Conservation (phyloP, 2,797 vertebrate species). For the Argyrosomus regius region DNA sequence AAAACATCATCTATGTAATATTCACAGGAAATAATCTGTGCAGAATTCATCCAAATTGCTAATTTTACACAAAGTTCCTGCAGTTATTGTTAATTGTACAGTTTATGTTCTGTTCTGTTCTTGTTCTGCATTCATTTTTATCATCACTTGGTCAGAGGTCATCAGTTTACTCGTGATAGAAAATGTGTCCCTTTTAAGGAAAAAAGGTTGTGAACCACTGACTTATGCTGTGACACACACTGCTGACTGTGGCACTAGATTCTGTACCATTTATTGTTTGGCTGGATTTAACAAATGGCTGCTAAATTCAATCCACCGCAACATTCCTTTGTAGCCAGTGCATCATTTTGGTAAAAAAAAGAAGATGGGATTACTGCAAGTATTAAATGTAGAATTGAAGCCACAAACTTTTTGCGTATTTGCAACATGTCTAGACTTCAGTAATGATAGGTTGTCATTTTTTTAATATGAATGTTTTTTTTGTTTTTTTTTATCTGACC, state of each 20-base stretch:
- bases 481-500: conserved; percentile 1
- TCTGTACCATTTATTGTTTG: background rate
- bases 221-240: background rate
- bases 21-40: too few relatives aligned
- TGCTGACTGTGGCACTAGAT: background rate
- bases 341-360: conserved; percentile 16
- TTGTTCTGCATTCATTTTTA: too few relatives aligned
- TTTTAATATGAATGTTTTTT: background rate
- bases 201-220: background rate
- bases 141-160: too few relatives aligned
- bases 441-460: conserved; percentile 50
- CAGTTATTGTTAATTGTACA: too few relatives aligned
- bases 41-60: too few relatives aligned
- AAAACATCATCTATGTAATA: too few relatives aligned
- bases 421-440: conserved; percentile 41
- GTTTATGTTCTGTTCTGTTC: too few relatives aligned
- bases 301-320: background rate
- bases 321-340: conserved; percentile 13
- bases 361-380: conserved; percentile 17
- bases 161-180: too few relatives aligned
- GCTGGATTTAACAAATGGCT: conserved; percentile 7
- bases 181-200: too few relatives aligned
- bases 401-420: conserved; percentile 8
- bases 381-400: conserved; percentile 29
- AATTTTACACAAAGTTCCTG: too few relatives aligned